These are phyloP conservation scores for Neodontobutis hainanensis DNA, from an alignment of 2,113 vertebrate genomes.

Conservation along the genomic window DNA sequence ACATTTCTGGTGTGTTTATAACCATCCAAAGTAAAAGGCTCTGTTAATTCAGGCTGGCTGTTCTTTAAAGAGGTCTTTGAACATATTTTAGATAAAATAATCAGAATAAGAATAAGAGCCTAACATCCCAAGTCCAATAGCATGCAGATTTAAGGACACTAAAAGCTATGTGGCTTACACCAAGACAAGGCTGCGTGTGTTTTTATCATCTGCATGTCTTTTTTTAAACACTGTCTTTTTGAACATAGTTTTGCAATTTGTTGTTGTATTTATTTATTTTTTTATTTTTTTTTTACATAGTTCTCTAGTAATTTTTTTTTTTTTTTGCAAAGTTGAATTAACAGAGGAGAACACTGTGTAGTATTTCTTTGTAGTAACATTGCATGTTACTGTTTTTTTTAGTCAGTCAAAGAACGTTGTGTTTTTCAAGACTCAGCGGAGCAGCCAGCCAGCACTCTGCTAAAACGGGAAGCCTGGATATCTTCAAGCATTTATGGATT, in stretches of 20 bases:
- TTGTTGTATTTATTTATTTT: too few relatives aligned
- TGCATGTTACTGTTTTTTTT: background rate
- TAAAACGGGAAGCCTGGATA: constrained; percentile 82
- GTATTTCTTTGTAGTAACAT: background rate
- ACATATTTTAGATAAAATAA: constrained; percentile 22
- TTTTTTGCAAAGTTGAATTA: background rate
- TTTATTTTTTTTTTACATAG: too few relatives aligned
- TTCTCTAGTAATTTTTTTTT: too few relatives aligned
- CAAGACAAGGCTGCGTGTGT: background rate
- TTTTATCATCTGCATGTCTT: constrained; percentile 1
- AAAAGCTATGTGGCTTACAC: background rate
- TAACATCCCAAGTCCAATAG: constrained; percentile 15
- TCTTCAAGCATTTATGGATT: constrained; percentile 80
- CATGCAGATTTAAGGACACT: constrained; percentile 1
- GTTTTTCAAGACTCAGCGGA: constrained; percentile 70
- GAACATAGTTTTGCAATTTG: too few relatives aligned
- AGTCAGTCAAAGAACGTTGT: constrained; percentile 82
- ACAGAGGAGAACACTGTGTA: background rate
- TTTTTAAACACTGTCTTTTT: too few relatives aligned
- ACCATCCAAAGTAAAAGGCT: background rate
- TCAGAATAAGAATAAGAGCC: constrained; percentile 6
- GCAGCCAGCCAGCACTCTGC: constrained; percentile 64
- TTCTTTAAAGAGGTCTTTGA: constrained; percentile 40
- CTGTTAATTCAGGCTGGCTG: background rate
- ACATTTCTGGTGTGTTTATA: background rate